Evolutionary conservation across 2,797 vertebrate species (phyloP), one percentile per base, ranked within the genome.

Genomic region (Takifugu ocellatus): DNA sequence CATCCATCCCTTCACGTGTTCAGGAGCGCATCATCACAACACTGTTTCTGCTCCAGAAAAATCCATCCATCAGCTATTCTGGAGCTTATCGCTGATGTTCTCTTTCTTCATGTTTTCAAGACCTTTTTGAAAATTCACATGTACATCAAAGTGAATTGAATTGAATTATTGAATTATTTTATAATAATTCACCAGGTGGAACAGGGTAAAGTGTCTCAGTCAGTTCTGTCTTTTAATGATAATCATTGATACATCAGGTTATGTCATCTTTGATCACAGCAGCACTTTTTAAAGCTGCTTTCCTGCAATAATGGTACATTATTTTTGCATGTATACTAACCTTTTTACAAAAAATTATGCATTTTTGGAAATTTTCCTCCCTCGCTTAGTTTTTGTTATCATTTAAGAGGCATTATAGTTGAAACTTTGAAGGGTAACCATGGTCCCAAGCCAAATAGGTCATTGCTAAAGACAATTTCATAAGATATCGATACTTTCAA

Each of bases 291-390:
- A 49, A 21, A 51, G 27, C 44, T 63, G 48, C 51, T 4, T 12
- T n/a, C 5, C 55, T 59, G 60, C 48, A 51, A 67, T 51, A 64
- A 69, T 6, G 69, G 72, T 78, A 79, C 77, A 16, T 45, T 63
- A 51, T 60, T 6, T 54, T 67, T 54, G 42, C 45, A 5, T 26
- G 68, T 63, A 59, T 49, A 49, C 43, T 60, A 61, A 59, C 9
- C n/a, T 68, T 68, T 82, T 84, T 83, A 83, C 75, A 79, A 27
- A 57, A 60, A 33, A 33, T 2, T 33, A 16, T 21, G n/a, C 46
- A 48, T 67, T 21, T 39, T 39, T 59, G 25, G 39, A 5, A 24
- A 31, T 69, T 42, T 3, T 64, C 6, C 2, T 21, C n/a, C 11
- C n/a, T 46, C 9, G 1, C 21, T 46, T 46, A 8, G 4, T 46